Conservation (phyloP, 2,113 vertebrate species). For the Marcusenius ussheri region DNA sequence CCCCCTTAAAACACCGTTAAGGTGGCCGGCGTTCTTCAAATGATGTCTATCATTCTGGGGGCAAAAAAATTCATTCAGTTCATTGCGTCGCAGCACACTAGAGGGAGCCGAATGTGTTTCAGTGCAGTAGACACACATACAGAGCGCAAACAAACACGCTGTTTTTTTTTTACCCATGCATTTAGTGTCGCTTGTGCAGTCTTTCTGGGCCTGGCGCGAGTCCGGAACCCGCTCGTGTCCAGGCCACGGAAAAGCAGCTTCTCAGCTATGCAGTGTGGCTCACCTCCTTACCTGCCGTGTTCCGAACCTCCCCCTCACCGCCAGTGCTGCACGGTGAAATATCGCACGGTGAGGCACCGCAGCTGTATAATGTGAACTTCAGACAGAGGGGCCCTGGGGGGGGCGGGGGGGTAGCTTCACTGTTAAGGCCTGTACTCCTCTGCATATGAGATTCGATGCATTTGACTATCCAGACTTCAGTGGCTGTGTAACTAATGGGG, state of each 20-base stretch:
- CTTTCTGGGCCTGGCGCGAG: background rate
- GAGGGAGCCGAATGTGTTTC: slow-evolving; percentile 19
- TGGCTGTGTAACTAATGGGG: slow-evolving; percentile 99
- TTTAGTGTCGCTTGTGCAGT: background rate
- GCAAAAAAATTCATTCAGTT: too few species aligned
- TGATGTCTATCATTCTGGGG: background rate
- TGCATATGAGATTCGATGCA: slow-evolving; percentile 89
- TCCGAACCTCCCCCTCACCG: slow-evolving; percentile 37
- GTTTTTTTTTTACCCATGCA: background rate
- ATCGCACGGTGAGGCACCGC: slow-evolving; percentile 68
- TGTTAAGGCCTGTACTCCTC: slow-evolving; percentile 82
- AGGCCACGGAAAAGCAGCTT: background rate
- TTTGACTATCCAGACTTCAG: slow-evolving; percentile 95
- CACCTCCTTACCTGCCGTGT: slow-evolving; percentile 45
- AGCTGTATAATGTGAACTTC: slow-evolving; percentile 87
- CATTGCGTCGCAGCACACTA: slow-evolving; percentile 14
- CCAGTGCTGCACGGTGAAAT: slow-evolving; percentile 42
- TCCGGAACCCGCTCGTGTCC: background rate
- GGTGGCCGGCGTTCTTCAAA: background rate
- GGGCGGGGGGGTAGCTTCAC: slow-evolving; percentile 72
- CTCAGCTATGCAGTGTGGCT: slow-evolving; percentile 32
- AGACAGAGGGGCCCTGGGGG: slow-evolving; percentile 49
- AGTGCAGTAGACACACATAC: slow-evolving; percentile 36
- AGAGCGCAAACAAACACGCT: slow-evolving; percentile 14
- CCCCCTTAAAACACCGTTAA: background rate